These are phyloP conservation scores for Hermaeophaga mercurialis DNA, from an alignment of 2,888 invertebrate species.

Conservation along the genomic window DNA sequence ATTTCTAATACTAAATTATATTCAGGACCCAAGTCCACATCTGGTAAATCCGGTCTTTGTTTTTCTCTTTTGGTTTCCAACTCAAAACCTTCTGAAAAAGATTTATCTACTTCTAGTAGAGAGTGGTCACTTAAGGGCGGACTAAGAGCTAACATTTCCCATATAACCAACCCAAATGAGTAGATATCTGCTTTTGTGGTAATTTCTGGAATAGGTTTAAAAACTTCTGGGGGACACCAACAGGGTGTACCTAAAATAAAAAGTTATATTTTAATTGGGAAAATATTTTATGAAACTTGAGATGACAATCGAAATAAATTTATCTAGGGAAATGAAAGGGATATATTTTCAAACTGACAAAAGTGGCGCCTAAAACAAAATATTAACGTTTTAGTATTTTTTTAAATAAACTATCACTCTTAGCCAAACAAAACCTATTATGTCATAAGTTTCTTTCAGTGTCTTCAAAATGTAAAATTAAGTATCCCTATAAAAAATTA, in stretches of 20 bases:
- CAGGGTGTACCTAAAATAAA: conserved; percentile 66
- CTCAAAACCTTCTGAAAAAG: conserved; percentile 22
- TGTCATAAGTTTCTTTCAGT: too few relatives aligned
- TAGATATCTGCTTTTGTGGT: conserved; percentile 79
- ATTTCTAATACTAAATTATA: conserved; percentile 71
- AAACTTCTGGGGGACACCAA: conserved; percentile 82
- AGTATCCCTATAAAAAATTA: too few relatives aligned
- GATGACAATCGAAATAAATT: too few relatives aligned
- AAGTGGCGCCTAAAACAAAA: too few relatives aligned
- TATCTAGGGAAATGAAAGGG: too few relatives aligned
- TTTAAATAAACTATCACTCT: too few relatives aligned
- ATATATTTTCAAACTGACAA: too few relatives aligned
- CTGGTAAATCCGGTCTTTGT: conserved; percentile 71
- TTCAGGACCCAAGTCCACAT: conserved; percentile 62
- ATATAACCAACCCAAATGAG: conserved; percentile 76
- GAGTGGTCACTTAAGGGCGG: conserved; percentile 61
- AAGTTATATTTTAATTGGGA: background rate
- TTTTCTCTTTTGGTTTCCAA: conserved; percentile 47
- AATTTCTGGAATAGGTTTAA: conserved; percentile 64
- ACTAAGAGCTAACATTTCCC: conserved; percentile 79
- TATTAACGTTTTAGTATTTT: too few relatives aligned
- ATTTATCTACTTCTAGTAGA: conserved; percentile 36
- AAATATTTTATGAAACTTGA: too few relatives aligned
- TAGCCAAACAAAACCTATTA: too few relatives aligned
- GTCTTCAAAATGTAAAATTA: too few relatives aligned